Conservation (phyloP, 2,888 invertebrate genomes). For the Alentia gelatinosa region DNA sequence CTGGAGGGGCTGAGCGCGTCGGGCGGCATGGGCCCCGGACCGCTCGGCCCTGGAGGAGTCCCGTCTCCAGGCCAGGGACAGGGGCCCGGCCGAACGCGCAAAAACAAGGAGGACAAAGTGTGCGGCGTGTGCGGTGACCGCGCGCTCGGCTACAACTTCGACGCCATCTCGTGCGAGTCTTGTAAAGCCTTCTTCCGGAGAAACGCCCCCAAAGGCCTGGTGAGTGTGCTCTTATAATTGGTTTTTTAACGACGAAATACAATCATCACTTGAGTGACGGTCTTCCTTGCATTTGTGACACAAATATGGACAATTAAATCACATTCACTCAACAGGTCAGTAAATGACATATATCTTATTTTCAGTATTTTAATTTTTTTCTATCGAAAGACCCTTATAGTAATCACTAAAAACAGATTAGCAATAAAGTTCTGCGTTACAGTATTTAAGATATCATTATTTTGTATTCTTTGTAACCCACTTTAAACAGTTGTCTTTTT, state of each 20-base stretch:
- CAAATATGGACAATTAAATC: too few relatives aligned
- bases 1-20: slow-evolving; percentile 21
- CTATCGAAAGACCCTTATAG: too few relatives aligned
- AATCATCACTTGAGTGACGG: too few relatives aligned
- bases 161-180: slow-evolving; percentile 81
- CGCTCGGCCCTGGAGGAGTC: slow-evolving; percentile 13
- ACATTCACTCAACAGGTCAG: too few relatives aligned
- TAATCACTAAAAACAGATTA: too few relatives aligned
- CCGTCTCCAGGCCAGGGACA: neutral
- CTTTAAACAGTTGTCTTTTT: too few relatives aligned
- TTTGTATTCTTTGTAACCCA: too few relatives aligned
- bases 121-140: slow-evolving; percentile 80
- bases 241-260: neutral
- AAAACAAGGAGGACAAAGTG: slow-evolving; percentile 80
- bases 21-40: neutral
- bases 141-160: slow-evolving; percentile 80
- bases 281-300: too few relatives aligned
- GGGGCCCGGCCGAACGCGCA: slow-evolving; percentile 66
- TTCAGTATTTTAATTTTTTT: too few relatives aligned
- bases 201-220: slow-evolving; percentile 81
- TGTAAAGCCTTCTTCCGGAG: slow-evolving; percentile 81
- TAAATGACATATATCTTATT: too few relatives aligned
- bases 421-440: too few relatives aligned
- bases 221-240: slow-evolving; percentile 67
- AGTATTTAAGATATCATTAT: too few relatives aligned